Percentiles rank a stretch among this genome's conserved stretches.
Conservation (phyloP, 1,140 invertebrate genomes). For the Bombus cullumanus region DNA sequence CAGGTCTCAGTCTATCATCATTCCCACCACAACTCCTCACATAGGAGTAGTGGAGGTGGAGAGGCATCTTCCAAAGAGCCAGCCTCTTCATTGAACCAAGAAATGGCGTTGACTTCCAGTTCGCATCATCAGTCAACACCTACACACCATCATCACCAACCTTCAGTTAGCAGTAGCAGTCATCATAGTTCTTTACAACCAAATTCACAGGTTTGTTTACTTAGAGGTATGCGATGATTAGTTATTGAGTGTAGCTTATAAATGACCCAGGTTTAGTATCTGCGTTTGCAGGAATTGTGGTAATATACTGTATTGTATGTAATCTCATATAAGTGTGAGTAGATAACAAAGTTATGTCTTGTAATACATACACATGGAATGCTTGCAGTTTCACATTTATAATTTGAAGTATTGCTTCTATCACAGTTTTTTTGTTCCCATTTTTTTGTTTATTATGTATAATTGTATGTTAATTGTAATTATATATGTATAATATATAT, state of each 20-base stretch:
- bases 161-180: constrained; percentile 77
- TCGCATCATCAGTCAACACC: constrained; percentile 76
- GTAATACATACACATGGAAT: constrained; percentile 14
- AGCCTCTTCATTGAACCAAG: constrained; percentile 74
- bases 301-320: constrained; percentile 34
- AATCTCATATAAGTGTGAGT: constrained; percentile 46
- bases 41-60: constrained; percentile 70
- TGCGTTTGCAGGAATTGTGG: constrained; percentile 53
- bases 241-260: constrained; percentile 44
- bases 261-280: constrained; percentile 38
- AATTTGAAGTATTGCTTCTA: constrained; percentile 10
- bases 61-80: constrained; percentile 75
- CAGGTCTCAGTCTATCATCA: constrained; percentile 82
- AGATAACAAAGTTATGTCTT: constrained; percentile 30
- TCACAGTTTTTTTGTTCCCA: neutral
- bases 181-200: constrained; percentile 77
- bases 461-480: constrained; percentile 5
- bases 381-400: constrained; percentile 24
- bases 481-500: neutral
- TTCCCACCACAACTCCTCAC: constrained; percentile 77
- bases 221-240: constrained; percentile 71
- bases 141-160: constrained; percentile 78
- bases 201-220: constrained; percentile 80
- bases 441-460: neutral
- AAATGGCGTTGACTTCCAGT: constrained; percentile 78